Conservation (phyloP, 2,797 vertebrate species). For the Intellagama lesueurii region DNA sequence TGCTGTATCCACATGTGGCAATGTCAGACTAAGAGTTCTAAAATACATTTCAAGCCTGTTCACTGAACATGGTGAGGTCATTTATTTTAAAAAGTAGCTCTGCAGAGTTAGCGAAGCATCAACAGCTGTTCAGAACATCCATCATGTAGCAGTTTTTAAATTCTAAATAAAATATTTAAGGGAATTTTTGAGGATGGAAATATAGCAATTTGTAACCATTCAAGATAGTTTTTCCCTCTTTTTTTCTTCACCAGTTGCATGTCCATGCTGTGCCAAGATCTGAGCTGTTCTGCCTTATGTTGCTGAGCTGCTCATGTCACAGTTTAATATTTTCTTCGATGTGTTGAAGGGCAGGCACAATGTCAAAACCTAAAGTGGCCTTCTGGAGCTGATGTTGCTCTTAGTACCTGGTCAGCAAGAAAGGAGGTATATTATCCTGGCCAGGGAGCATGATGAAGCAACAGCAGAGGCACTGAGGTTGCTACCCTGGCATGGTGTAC, state of each 20-base stretch:
- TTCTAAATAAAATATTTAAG: slow-evolving; percentile 24
- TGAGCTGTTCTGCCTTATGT: neutral
- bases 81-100: neutral
- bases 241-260: neutral
- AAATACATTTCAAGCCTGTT: slow-evolving; percentile 37
- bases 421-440: too few relatives aligned
- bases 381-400: too few relatives aligned
- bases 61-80: slow-evolving; percentile 2
- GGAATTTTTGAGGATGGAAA: neutral
- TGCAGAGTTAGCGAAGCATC: slow-evolving; percentile 6
- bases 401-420: too few relatives aligned
- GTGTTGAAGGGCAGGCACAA: too few relatives aligned
- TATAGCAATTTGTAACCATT: neutral
- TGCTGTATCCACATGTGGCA: neutral
- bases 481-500: too few relatives aligned
- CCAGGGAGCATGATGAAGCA: too few relatives aligned
- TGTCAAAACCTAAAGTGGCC: too few relatives aligned
- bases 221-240: neutral
- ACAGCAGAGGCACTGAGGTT: too few relatives aligned
- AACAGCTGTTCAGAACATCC: neutral
- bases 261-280: neutral
- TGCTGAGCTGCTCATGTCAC: too few relatives aligned
- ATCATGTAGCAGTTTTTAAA: neutral
- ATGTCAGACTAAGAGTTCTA: neutral
- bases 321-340: too few relatives aligned